Conservation (phyloP, 2,888 invertebrate species). For the Sturmia bella region DNA sequence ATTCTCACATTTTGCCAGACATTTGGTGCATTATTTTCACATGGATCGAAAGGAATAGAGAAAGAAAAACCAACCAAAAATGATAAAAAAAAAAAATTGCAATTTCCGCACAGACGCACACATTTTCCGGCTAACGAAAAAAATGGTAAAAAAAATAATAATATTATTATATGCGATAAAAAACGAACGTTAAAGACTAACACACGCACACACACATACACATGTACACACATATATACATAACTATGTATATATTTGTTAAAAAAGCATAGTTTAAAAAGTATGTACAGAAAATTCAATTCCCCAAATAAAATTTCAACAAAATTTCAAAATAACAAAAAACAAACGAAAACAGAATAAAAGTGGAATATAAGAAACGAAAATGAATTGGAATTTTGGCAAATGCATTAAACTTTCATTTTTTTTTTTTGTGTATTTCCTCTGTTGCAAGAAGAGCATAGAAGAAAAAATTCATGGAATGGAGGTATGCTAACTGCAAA, state of each 20-base stretch:
- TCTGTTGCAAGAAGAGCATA: slow-evolving; percentile 14
- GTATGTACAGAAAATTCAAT: slow-evolving; percentile 71
- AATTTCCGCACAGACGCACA: slow-evolving; percentile 81
- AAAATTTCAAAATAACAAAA: slow-evolving; percentile 44
- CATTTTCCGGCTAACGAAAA: slow-evolving; percentile 77
- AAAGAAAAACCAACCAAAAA: slow-evolving; percentile 47
- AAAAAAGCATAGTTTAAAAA: slow-evolving; percentile 54
- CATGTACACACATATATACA: slow-evolving; percentile 1
- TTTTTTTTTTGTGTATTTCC: slow-evolving; percentile 70
- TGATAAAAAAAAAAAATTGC: slow-evolving; percentile 71
- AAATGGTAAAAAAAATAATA: slow-evolving; percentile 68
- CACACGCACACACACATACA: slow-evolving; percentile 13
- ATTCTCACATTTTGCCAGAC: slow-evolving; percentile 37
- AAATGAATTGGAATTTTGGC: slow-evolving; percentile 74
- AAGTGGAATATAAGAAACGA: slow-evolving; percentile 54
- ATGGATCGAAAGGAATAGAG: slow-evolving; percentile 22
- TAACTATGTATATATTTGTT: slow-evolving; percentile 4
- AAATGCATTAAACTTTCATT: slow-evolving; percentile 80
- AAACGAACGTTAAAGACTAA: slow-evolving; percentile 51
- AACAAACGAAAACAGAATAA: slow-evolving; percentile 27
- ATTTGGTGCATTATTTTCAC: slow-evolving; percentile 39
- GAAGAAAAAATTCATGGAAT: slow-evolving; percentile 21
- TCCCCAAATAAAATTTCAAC: slow-evolving; percentile 73
- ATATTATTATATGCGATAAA: slow-evolving; percentile 55
- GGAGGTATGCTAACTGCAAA: slow-evolving; percentile 59